These are phyloP conservation scores for Asarcornis scutulata DNA, from an alignment of 2,113 vertebrate species.

Conservation along the genomic window DNA sequence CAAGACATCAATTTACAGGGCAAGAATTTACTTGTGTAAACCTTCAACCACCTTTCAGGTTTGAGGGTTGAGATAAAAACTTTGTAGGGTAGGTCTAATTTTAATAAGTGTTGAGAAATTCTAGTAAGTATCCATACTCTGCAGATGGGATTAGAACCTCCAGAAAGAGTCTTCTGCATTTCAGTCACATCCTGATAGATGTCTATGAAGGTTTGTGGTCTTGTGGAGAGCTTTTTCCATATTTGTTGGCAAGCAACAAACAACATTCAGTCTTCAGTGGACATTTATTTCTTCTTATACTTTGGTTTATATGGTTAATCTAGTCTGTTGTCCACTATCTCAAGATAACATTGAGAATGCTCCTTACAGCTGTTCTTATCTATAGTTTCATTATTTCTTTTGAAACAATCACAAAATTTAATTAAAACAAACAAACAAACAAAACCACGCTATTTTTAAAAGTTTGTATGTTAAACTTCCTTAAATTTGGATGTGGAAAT, in stretches of 20 bases:
- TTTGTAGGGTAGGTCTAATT: neutral
- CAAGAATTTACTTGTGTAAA: neutral
- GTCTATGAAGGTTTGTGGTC: neutral
- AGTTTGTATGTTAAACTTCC: neutral
- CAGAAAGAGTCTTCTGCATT: neutral
- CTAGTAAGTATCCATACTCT: neutral
- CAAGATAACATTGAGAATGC: neutral
- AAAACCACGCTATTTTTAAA: neutral
- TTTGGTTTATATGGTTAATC: neutral
- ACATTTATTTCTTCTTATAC: neutral
- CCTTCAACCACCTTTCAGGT: neutral
- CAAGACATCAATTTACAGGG: neutral
- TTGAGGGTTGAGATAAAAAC: neutral
- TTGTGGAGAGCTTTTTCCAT: neutral
- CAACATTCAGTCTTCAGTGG: neutral
- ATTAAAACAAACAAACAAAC: neutral
- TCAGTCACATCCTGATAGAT: neutral
- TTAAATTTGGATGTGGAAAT: neutral
- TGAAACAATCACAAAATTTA: neutral
- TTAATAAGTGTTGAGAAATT: neutral
- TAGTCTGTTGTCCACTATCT: neutral
- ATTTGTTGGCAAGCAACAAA: neutral
- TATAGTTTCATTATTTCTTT: neutral
- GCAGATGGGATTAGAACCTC: neutral
- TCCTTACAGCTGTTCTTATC: neutral